phyloP scores from a whole-genome alignment of 2,888 invertebrate genomes.

The Parasteatoda lunata region DNA sequence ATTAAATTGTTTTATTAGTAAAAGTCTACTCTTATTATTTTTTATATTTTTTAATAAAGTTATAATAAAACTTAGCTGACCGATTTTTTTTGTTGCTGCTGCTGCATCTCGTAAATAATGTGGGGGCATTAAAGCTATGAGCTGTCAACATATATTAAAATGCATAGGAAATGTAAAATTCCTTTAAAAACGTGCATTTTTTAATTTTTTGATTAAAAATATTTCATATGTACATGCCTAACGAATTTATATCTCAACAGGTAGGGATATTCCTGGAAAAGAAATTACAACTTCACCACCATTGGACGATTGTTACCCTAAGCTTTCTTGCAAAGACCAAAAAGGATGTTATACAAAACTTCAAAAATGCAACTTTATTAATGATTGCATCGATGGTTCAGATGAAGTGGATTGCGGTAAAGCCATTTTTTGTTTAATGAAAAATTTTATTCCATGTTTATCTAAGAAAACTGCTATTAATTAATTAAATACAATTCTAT shows the following conservation, averaged over 20 bases:
- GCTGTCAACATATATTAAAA: too few relatives aligned
- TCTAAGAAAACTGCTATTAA: neutral
- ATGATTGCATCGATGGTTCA: constrained; percentile 67
- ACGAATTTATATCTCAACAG: neutral
- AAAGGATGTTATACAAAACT: constrained; percentile 38
- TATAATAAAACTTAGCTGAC: too few relatives aligned
- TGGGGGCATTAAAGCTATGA: too few relatives aligned
- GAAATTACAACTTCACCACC: constrained; percentile 20
- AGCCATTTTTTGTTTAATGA: neutral
- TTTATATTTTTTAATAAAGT: too few relatives aligned
- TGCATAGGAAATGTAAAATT: too few relatives aligned
- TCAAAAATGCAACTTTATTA: constrained; percentile 58
- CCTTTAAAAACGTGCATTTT: too few relatives aligned
- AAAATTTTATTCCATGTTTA: neutral
- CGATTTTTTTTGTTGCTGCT: too few relatives aligned
- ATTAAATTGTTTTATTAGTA: too few relatives aligned
- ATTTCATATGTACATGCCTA: too few relatives aligned
- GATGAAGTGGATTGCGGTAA: constrained; percentile 68
- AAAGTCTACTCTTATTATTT: too few relatives aligned
- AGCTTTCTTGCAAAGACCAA: constrained; percentile 47
- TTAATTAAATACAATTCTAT: neutral
- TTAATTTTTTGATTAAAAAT: too few relatives aligned
- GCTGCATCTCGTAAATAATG: too few relatives aligned
- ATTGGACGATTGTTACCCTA: constrained; percentile 28
- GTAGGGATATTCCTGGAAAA: constrained; percentile 48